Conservation (phyloP, 1,140 invertebrate genomes). For the Solen grandis region DNA sequence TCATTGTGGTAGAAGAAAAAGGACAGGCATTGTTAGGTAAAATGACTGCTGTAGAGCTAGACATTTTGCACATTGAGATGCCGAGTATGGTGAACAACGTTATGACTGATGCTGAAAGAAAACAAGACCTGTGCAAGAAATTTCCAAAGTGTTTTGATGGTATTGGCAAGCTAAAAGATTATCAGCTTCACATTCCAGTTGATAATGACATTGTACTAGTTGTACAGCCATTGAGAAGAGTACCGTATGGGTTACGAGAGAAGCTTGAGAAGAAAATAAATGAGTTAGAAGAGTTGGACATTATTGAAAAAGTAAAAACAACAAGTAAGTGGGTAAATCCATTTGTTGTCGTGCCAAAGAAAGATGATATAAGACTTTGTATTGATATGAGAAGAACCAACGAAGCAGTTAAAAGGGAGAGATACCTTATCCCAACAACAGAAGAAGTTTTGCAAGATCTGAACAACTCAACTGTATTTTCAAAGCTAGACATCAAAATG, state of each 20-base stretch:
- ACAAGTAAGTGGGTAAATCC: conserved; percentile 67
- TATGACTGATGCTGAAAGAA: too few relatives aligned
- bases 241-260: conserved; percentile 57
- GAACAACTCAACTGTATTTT: conserved; percentile 28
- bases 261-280: conserved; percentile 59
- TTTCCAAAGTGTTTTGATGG: conserved; percentile 25
- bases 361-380: conserved; percentile 58
- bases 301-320: conserved; percentile 63
- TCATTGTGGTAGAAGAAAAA: conserved; percentile 35
- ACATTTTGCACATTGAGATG: too few relatives aligned
- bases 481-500: conserved; percentile 60
- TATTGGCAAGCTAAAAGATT: conserved; percentile 56
- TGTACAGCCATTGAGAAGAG: conserved; percentile 43
- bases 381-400: conserved; percentile 61
- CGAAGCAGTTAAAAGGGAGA: conserved; percentile 53
- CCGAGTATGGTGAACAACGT: too few relatives aligned
- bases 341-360: conserved; percentile 56
- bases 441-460: conserved; percentile 62
- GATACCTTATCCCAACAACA: conserved; percentile 56
- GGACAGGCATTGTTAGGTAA: conserved; percentile 32
- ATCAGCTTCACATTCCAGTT: conserved; percentile 57
- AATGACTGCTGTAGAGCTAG: too few relatives aligned
- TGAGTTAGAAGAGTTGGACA: conserved; percentile 52
- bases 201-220: conserved; percentile 45
- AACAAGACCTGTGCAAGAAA: too few relatives aligned